phyloP scores from a whole-genome alignment of 2,113 vertebrate genomes.

The Pristiophorus japonicus region DNA sequence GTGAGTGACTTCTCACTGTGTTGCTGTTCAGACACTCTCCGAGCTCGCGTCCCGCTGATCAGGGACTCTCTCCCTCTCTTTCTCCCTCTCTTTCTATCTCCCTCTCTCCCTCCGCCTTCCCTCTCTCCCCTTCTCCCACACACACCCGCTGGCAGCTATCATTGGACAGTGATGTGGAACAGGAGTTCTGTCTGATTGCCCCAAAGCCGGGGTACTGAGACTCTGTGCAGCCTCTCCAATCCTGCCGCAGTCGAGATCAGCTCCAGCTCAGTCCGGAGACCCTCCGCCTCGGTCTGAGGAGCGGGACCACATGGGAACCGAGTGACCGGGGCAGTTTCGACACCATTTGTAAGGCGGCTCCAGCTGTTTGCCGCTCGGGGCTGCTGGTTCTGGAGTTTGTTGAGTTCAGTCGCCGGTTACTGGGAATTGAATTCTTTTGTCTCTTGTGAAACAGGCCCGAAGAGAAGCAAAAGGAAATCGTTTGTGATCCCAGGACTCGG shows the following conservation, averaged over 20 bases:
- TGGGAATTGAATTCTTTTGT: background rate
- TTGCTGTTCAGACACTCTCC: background rate
- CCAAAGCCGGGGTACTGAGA: no score
- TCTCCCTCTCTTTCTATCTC: no score
- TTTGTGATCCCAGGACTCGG: conserved; percentile 83
- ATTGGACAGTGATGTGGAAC: background rate
- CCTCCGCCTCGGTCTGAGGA: background rate
- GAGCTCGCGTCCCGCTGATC: no score
- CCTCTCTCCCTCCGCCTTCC: no score
- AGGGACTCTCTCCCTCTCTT: no score
- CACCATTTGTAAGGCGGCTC: background rate
- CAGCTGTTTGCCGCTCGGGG: background rate
- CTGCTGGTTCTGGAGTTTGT: background rate
- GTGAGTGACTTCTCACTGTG: background rate
- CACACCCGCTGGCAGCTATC: background rate
- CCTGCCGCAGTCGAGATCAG: no score
- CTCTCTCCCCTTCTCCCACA: background rate
- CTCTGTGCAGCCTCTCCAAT: background rate
- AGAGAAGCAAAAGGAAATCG: conserved; percentile 71
- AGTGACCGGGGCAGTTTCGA: background rate
- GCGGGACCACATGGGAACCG: background rate
- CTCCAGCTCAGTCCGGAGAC: background rate
- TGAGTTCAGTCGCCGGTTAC: background rate
- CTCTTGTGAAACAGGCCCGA: conserved; percentile 46
- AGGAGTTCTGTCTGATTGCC: background rate